These are phyloP conservation scores for Felis chaus DNA, from an alignment of 2,113 vertebrate species.

Conservation along the genomic window DNA sequence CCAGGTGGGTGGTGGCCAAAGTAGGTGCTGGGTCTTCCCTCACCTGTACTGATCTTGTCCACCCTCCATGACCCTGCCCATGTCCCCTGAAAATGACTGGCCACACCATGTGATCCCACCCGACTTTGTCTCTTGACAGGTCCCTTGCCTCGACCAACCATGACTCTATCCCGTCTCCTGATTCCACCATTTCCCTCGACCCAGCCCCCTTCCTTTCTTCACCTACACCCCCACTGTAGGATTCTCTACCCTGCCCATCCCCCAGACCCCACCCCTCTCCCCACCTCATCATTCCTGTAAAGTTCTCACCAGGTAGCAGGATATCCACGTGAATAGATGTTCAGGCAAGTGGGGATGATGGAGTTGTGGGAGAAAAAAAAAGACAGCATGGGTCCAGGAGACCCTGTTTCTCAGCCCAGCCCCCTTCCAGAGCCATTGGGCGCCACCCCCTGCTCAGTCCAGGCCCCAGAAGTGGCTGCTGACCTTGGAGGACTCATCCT, in stretches of 20 bases:
- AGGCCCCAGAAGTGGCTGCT: conserved; percentile 44
- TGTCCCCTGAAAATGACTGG: not conserved
- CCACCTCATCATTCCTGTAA: not conserved
- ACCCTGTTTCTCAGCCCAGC: not conserved
- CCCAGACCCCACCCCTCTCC: not conserved
- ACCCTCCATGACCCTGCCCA: not conserved
- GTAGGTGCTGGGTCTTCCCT: not conserved
- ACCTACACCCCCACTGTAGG: not conserved
- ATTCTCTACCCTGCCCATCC: not conserved
- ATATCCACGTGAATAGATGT: not conserved
- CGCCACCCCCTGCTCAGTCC: not conserved
- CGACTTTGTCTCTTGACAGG: not conserved
- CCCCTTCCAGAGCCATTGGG: not conserved
- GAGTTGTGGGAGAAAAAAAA: not conserved
- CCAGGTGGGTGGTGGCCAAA: not conserved
- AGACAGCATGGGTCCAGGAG: not conserved
- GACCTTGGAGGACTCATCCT: conserved; percentile 92
- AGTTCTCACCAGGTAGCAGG: conserved; percentile 63
- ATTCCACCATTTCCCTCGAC: not conserved
- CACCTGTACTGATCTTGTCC: not conserved
- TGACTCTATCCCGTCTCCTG: rapidly evolving
- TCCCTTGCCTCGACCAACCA: not conserved
- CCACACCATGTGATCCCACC: not conserved
- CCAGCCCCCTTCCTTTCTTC: not conserved
- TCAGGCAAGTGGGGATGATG: not conserved